A percentile compares a stretch with the other conserved stretches of the same genome.
Conservation (phyloP, 2,113 vertebrate genomes). For the Aldabrachelys gigantea region DNA sequence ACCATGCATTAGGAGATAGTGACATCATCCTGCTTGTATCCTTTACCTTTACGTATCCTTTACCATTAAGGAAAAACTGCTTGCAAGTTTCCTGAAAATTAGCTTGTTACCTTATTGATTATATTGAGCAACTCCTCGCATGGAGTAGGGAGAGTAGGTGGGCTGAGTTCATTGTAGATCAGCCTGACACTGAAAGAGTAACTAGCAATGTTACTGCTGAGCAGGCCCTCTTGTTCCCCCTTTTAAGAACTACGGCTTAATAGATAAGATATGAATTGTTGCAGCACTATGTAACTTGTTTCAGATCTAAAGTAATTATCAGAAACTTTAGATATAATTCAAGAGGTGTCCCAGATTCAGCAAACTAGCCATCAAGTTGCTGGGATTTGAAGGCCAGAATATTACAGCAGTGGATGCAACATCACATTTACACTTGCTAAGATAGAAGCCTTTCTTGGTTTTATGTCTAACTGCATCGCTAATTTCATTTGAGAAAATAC, state of each 20-base stretch:
- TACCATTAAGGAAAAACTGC: slow-evolving; percentile 19
- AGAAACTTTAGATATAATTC: not conserved
- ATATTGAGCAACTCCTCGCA: not conserved
- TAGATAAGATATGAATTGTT: not conserved
- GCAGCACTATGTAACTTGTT: not conserved
- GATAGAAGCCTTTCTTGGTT: not conserved
- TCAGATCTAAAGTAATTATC: not conserved
- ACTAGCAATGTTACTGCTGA: not conserved
- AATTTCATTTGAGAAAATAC: not conserved
- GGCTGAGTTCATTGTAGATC: not conserved
- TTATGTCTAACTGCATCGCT: not conserved
- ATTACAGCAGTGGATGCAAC: not conserved
- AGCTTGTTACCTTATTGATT: not conserved
- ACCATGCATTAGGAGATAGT: not conserved
- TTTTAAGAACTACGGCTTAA: not conserved
- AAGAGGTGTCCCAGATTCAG: not conserved
- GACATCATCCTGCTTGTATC: not conserved
- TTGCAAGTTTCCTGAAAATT: slow-evolving; percentile 18
- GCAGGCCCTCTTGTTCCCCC: not conserved
- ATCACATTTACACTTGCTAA: not conserved
- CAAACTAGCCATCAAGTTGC: not conserved
- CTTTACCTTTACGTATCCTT: slow-evolving; percentile 24
- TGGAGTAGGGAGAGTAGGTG: not conserved
- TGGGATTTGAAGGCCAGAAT: not conserved
- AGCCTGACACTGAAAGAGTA: not conserved